Evolutionary conservation across 2,888 invertebrate genomes (phyloP), one percentile per base, ranked within the genome.

Genomic region (Amorpha juglandis): DNA sequence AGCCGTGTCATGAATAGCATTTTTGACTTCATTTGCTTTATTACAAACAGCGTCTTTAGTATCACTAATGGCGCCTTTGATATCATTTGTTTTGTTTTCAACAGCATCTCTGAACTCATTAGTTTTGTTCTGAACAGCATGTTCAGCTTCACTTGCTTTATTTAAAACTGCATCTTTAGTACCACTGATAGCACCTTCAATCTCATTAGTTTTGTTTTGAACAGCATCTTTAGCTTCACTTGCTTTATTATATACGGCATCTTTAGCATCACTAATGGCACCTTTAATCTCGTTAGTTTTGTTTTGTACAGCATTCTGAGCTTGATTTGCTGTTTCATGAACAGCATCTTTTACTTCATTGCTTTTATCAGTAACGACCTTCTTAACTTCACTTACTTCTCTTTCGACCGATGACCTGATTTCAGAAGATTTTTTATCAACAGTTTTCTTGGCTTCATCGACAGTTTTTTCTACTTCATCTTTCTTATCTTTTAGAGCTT

Each of bases 361-460:
- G n/a, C 73, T 69, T 68, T 74, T 78, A 27, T 74, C 73, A 6
- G 69, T 50, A 45, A 74, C 69, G 14, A 78, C 65, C 45, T 78
- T 78, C 69, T 84, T 80, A 1, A 84, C 69, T 68, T 88, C 80
- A 65, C 76, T 78, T 62, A 78, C 70, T 71, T 75, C 81, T 4
- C 81, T 82, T 55, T 80, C 74, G 14, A 83, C 77, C 3, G 84
- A 74, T 1, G 78, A 76, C 71, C 85, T 78, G 1, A 75, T 70
- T 70, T 80, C 78, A 2, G 70, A 71, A 14, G 76, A 66, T 76
- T 78, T 78, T 51, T 63, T 73, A 72, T 75, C 74, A 47, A 79
- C 74, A 0, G 74, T 74, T 62, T 77, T 75, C 65, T 80, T 79
- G 1, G 74, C 75, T 71, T 80, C 78, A 58, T 77, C 73, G 14